These are phyloP conservation scores for Amiota minor DNA, from an alignment of 2,888 invertebrate species.

Conservation along the genomic window DNA sequence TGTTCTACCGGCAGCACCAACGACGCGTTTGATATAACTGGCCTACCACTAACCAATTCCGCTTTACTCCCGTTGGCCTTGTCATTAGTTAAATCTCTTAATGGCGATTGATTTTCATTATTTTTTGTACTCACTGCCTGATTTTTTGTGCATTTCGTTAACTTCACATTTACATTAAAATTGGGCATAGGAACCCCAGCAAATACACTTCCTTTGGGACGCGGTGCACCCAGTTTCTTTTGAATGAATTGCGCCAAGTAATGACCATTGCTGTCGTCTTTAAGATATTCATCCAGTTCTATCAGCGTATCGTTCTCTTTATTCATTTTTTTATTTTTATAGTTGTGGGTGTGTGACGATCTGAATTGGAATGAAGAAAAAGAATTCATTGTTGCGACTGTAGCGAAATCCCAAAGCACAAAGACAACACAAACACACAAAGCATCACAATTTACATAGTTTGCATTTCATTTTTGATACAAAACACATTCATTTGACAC, in stretches of 20 bases:
- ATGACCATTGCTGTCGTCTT: background rate
- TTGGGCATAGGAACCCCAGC: background rate
- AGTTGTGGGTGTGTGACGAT: background rate
- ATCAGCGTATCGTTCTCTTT: background rate
- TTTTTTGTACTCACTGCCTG: background rate
- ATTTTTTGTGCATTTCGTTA: background rate
- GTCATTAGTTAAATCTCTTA: conserved; percentile 5
- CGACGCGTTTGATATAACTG: too few relatives aligned
- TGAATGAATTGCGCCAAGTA: background rate
- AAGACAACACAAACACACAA: too few relatives aligned
- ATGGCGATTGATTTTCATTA: background rate
- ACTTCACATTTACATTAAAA: conserved; percentile 9
- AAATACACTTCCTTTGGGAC: background rate
- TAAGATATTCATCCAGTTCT: conserved; percentile 6
- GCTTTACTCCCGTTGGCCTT: background rate
- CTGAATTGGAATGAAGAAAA: background rate
- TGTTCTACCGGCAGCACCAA: too few relatives aligned
- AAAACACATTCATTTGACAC: too few relatives aligned
- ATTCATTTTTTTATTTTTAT: background rate
- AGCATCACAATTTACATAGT: too few relatives aligned
- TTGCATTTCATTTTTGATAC: too few relatives aligned
- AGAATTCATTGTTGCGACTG: background rate
- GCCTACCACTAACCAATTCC: too few relatives aligned
- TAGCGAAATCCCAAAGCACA: background rate
- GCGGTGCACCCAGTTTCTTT: background rate